Evolutionary conservation across 2,888 invertebrate species (phyloP), one percentile per base, ranked within the genome.

Genomic region (Geophilus truncorum): DNA sequence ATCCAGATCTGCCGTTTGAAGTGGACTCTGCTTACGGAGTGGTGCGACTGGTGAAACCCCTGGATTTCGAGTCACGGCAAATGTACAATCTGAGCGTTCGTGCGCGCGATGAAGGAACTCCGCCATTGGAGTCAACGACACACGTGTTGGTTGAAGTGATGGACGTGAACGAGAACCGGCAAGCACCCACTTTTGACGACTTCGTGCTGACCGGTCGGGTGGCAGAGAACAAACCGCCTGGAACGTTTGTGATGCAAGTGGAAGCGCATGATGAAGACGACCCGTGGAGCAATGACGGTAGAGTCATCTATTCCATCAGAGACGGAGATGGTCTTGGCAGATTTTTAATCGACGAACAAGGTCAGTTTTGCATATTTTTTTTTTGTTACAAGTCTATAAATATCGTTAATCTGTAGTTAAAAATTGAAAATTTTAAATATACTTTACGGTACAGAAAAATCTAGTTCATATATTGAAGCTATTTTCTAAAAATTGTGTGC

Each of bases 121-220:
- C 95, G 0, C 90, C 94, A 4, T 88, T 96, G 83, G 91, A 92
- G 82, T 91, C 95, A 0, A 93, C 93, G 85, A 92, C 94, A 81
- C 91, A 92, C 82, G 91, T 98, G 40, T 85, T 88, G 79, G 91
- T 98, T 80, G 95, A 96, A 88, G 87, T 88, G 82, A 93, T 94
- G 84, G 97, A 98, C 88, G 97, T 97, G 21, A 96, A 98, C 88
- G 97, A 97, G 88, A 97, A 97, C 88, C 89, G 92, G 81, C 91
- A 92, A 87, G 90, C 95, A 80, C 96, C 97, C 0, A 89, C 90
- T 83, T 97, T 97, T 87, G 90, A 90, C 80, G 94, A 94, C 86
- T 93, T 93, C 85, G 94, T 95, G 83, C 88, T 93, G 83, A 88
- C 90, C 82, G 93, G 93, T 79, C 89, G 89, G 84, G 93, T 97